Percentiles rank a stretch among this genome's conserved stretches.
Conservation (phyloP, 1,140 invertebrate species). For the Plutomurus gul region DNA sequence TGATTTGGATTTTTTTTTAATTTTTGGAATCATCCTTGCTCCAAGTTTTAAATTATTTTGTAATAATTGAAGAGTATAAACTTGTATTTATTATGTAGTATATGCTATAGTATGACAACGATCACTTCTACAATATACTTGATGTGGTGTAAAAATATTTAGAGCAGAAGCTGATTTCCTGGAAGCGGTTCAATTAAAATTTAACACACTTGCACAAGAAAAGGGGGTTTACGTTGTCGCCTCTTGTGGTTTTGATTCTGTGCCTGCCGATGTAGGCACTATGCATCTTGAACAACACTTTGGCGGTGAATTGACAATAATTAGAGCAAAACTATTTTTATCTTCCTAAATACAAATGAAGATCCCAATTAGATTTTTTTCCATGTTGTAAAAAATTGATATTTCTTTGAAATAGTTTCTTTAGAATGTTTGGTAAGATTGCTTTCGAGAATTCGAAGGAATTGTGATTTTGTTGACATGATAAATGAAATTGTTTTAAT, state of each 20-base stretch:
- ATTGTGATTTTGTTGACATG: background rate
- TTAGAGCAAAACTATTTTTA: background rate
- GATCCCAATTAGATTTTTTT: too few species aligned
- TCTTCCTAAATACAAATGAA: too few species aligned
- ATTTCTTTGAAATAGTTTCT: too few species aligned
- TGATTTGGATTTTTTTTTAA: too few species aligned
- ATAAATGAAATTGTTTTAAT: background rate
- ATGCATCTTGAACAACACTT: background rate
- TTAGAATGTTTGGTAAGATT: too few species aligned
- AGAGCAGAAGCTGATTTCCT: slow-evolving; percentile 70
- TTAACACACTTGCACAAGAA: slow-evolving; percentile 81
- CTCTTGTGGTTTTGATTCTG: slow-evolving; percentile 85
- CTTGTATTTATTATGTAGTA: background rate
- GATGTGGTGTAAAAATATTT: slow-evolving; percentile 55
- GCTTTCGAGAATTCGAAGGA: too few species aligned
- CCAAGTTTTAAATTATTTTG: too few species aligned
- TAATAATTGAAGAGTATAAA: too few species aligned
- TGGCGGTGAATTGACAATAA: background rate
- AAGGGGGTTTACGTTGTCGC: slow-evolving; percentile 81
- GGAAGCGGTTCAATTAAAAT: slow-evolving; percentile 80
- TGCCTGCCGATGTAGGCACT: slow-evolving; percentile 84
- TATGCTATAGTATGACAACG: too few species aligned
- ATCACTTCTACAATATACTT: too few species aligned
- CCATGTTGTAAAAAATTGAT: too few species aligned
- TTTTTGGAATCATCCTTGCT: too few species aligned